Evolutionary conservation across 2,888 invertebrate genomes (phyloP), one percentile per base, ranked within the genome.

Genomic region (Brachyptera risi): DNA sequence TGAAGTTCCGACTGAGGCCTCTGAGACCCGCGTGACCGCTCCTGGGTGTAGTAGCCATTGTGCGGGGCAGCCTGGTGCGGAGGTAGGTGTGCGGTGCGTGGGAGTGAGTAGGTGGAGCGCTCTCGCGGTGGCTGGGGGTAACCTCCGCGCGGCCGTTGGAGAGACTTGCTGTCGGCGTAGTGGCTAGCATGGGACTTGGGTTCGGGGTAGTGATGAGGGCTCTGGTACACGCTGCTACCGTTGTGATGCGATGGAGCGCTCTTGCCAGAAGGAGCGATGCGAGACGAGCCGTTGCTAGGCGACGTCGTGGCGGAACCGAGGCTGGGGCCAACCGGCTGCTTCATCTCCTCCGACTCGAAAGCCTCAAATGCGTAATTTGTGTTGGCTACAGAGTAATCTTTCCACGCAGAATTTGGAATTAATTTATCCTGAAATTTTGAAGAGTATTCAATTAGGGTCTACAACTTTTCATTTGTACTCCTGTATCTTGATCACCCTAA

Each of bases 291-390:
- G 40, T 63, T 63, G 49, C 60, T 69, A 9, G 75, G 73, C 21
- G 74, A 67, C 63, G 74, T 75, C 13, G 69, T 68, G 37, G 67
- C 64, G 4, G 61, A 56, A 19, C 42, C 57, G n/a, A 42, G 26
- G 0, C 75, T 74, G 19, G 59, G 38, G n/a, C 61, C 61, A 11
- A 61, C 38, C 2, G 59, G 59, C n/a, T n/a, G n/a, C 4, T 47
- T 50, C 70, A 88, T 88, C 71, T 90, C 89, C 68, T 91, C 90
- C 62, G 88, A 87, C 69, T 91, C 92, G 73, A 88, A 91, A 0
- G 90, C 87, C 70, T 94, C 93, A 75, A 93, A 94, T 0, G 90
- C 93, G 75, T 92, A 93, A 76, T 93, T 94, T 0, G 91, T 92
- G 74, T 90, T 91, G 1, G 86, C 82, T 1, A 86, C 79, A 0